Conservation (phyloP, 2,113 vertebrate species). For the Odontophorus gujanensis region DNA sequence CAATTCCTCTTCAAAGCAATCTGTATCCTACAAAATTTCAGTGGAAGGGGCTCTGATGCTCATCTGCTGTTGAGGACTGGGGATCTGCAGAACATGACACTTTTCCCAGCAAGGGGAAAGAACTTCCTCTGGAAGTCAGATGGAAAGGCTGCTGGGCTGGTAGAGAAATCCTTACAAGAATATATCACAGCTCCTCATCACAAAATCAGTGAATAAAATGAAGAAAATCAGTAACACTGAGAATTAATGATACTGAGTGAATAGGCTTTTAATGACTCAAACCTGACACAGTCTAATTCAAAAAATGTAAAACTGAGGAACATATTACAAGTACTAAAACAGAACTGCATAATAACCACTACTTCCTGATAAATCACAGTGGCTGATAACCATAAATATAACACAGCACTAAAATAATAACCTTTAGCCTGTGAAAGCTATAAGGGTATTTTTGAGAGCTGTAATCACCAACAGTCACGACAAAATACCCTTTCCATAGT, state of each 20-base stretch:
- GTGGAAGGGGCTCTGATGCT: not conserved
- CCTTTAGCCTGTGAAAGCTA: not conserved
- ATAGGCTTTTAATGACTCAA: constrained; percentile 1
- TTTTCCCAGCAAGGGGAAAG: not conserved
- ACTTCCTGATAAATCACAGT: not conserved
- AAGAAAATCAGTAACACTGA: not conserved
- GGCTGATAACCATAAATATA: not conserved
- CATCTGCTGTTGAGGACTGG: not conserved
- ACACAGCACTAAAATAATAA: constrained; percentile 45
- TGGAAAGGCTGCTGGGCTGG: not conserved
- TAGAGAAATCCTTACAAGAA: not conserved
- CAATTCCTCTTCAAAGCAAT: not conserved
- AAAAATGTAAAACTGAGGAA: constrained; percentile 2
- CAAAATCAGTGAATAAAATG: not conserved
- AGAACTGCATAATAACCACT: not conserved
- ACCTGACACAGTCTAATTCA: not conserved
- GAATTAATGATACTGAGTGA: not conserved
- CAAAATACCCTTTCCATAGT: constrained; percentile 12
- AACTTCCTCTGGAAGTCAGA: not conserved
- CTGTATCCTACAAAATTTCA: not conserved
- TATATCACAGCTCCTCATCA: not conserved
- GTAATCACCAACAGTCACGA: not conserved
- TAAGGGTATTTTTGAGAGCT: not conserved
- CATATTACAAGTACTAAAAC: not conserved
- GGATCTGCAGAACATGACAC: not conserved